Conservation (phyloP, 2,113 vertebrate species). For the Suncus etruscus region DNA sequence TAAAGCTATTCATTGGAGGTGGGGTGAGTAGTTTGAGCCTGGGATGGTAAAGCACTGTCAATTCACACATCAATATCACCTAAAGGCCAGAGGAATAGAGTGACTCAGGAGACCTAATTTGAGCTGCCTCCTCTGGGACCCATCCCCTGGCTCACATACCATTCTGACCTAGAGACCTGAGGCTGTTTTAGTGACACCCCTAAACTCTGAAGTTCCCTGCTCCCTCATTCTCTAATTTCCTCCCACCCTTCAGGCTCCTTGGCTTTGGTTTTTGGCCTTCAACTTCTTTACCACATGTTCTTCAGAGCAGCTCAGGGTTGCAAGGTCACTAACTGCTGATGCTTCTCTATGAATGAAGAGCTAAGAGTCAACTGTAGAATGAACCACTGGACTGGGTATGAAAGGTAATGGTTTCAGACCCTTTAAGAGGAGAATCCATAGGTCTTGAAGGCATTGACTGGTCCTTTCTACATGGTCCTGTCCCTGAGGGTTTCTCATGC, state of each 20-base stretch:
- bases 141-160: not conserved
- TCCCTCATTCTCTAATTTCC: too few species aligned
- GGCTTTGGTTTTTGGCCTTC: not conserved
- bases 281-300: not conserved
- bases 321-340: not conserved
- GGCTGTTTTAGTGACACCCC: not conserved
- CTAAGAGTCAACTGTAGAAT: constrained; percentile 13
- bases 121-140: not conserved
- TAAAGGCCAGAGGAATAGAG: not conserved
- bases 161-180: rapidly evolving
- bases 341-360: not conserved
- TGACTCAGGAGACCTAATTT: not conserved
- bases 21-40: not conserved
- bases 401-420: not conserved
- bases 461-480: not conserved
- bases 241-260: too few species aligned
- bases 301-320: not conserved
- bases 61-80: too few species aligned
- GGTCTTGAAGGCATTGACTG: not conserved
- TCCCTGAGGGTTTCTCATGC: too few species aligned
- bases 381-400: not conserved
- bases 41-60: too few species aligned
- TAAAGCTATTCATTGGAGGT: not conserved
- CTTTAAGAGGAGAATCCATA: not conserved
- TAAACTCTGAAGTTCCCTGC: not conserved